These are phyloP conservation scores for Phyllotreta cruciferae DNA, from an alignment of 2,888 invertebrate genomes.

Conservation along the genomic window DNA sequence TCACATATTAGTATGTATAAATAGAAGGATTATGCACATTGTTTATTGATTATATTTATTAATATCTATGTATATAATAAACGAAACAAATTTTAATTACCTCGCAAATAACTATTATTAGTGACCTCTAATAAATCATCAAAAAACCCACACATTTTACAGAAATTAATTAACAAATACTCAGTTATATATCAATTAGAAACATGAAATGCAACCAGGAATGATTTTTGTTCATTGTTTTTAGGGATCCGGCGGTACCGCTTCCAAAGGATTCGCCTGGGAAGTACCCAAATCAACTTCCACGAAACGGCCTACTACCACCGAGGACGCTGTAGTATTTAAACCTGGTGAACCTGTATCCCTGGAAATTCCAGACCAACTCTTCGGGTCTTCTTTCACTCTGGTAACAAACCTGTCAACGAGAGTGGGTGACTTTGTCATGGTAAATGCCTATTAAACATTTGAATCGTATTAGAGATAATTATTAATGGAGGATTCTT, in stretches of 20 bases:
- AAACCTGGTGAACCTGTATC: slow-evolving; percentile 71
- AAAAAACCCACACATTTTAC: too few relatives aligned
- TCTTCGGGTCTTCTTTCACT: slow-evolving; percentile 73
- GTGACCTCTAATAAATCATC: too few relatives aligned
- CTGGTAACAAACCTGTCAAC: slow-evolving; percentile 72
- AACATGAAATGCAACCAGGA: too few relatives aligned
- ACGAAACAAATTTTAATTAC: too few relatives aligned
- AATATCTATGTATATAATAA: too few relatives aligned
- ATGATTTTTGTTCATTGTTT: neutral
- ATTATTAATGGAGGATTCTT: slow-evolving; percentile 16
- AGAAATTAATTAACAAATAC: too few relatives aligned
- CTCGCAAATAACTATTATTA: neutral
- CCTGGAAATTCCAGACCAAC: slow-evolving; percentile 70
- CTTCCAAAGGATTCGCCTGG: slow-evolving; percentile 49
- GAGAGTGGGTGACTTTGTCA: slow-evolving; percentile 70
- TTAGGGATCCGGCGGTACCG: slow-evolving; percentile 13
- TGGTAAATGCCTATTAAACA: too few relatives aligned
- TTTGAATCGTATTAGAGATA: too few relatives aligned
- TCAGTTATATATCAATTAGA: too few relatives aligned
- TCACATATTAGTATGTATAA: too few relatives aligned
- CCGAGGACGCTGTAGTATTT: slow-evolving; percentile 68
- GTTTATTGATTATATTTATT: too few relatives aligned
- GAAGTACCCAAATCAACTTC: slow-evolving; percentile 41
- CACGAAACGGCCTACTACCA: slow-evolving; percentile 57
- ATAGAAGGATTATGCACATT: too few relatives aligned